Evolutionary conservation across 2,113 vertebrate species (phyloP), one percentile per base, ranked within the genome.

Genomic region (Hoplias malabaricus): DNA sequence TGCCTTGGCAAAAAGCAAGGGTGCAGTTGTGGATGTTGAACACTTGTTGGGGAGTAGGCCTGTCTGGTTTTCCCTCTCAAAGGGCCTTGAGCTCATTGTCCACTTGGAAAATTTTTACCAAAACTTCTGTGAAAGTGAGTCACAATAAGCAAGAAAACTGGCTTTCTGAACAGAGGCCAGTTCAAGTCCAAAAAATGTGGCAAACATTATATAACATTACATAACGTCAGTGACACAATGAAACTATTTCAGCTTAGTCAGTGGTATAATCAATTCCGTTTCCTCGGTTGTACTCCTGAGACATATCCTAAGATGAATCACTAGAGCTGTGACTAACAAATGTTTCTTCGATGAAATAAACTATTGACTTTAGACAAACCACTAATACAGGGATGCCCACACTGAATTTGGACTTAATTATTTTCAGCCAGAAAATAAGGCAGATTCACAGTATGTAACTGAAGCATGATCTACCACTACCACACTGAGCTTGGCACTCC

Each of bases 1-100:
- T 25, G 27, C 25, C 50, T 69, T 38, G 7, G 16, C 50, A 59
- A n/a, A 38, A n/a, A 33, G 65, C 19, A 33, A 38, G 42, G 36
- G 33, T 13, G 53, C 46, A 54, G 46, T 50, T 67, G 25, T 9
- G 66, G 36, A 27, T 69, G 65, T 11, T 21, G 10, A 59, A 43
- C 46, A 66, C 61, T 46, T 75, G 75, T 34, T 38, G 65, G 19
- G 53, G 42, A 13, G 36, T 12, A 81, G 34, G 50, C 83, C 43
- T 29, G 79, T 70, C 73, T 67, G 71, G 82, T 82, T 53, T 61
- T 57, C 83, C n/a, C n/a, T 59, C 84, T 73, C 67, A 57, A 21
- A 83, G 68, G 83, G 80, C 50, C 38, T 69, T 86, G 85, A 87
- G 77, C 71, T 88, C 86, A 87, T 57, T 57, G 27, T 46, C 38